Evolutionary conservation across 2,888 invertebrate species (phyloP).

Genomic region (Plebejus melissa): DNA sequence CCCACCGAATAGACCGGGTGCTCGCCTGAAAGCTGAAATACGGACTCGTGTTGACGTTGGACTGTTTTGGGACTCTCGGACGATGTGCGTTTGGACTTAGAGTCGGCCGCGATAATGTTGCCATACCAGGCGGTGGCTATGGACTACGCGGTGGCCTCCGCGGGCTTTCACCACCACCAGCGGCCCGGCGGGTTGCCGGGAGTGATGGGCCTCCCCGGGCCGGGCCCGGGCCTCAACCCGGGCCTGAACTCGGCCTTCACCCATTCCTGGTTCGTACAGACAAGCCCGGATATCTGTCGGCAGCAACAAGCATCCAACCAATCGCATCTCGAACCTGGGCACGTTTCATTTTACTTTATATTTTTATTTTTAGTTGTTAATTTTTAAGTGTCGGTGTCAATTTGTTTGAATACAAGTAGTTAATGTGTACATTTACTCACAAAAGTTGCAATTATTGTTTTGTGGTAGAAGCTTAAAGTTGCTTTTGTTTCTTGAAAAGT

Average conservation of each 20-base stretch:
- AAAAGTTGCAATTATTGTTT: not conserved
- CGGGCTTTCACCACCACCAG: constrained; percentile 75
- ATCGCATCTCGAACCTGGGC: constrained; percentile 95
- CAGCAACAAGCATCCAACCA: constrained; percentile 86
- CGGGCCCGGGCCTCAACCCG: constrained; percentile 71
- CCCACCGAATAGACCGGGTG: constrained; percentile 61
- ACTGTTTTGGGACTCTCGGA: constrained; percentile 34
- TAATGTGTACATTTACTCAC: not conserved
- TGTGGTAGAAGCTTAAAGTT: not conserved
- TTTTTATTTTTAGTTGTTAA: constrained; percentile 60
- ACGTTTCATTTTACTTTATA: constrained; percentile 83
- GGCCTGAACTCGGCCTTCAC: constrained; percentile 87
- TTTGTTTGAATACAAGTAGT: constrained; percentile 10
- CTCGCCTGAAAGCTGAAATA: constrained; percentile 61
- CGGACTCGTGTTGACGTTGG: constrained; percentile 42
- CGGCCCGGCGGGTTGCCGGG: constrained; percentile 74
- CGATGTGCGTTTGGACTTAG: constrained; percentile 26
- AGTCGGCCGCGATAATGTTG: constrained; percentile 80
- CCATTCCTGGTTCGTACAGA: constrained; percentile 95
- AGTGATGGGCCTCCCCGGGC: constrained; percentile 78
- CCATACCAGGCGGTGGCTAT: constrained; percentile 94
- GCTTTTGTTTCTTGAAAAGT: too few species aligned
- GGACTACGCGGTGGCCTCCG: constrained; percentile 85
- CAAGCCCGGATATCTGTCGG: constrained; percentile 93
- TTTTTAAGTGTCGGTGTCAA: constrained; percentile 29